These are phyloP conservation scores for Denticeps clupeoides DNA, from an alignment of 2,797 vertebrate species.

Conservation along the genomic window DNA sequence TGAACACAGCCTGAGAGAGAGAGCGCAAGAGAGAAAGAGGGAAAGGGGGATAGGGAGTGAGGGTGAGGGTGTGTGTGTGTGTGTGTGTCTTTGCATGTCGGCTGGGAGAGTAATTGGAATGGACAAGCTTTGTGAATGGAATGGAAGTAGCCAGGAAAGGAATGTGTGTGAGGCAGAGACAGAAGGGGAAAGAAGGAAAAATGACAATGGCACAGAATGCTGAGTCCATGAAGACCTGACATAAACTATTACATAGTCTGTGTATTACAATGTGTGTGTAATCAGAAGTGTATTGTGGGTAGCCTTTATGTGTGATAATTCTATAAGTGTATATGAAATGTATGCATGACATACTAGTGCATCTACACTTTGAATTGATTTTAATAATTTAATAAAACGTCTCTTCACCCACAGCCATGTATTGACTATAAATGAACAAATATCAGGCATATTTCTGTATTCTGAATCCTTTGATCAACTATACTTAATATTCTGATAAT, in stretches of 20 bases:
- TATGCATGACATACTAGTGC: no score
- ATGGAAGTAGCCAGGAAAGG: slow-evolving; percentile 39
- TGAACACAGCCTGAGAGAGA: slow-evolving; percentile 19
- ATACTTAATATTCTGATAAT: no score
- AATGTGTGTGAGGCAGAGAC: slow-evolving; percentile 55
- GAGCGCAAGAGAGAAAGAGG: slow-evolving; percentile 2
- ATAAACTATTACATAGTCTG: no score
- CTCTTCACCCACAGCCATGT: no score
- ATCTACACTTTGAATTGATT: no score
- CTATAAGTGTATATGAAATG: no score
- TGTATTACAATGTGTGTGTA: neutral
- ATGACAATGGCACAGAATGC: slow-evolving; percentile 19
- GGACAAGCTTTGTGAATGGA: slow-evolving; percentile 58
- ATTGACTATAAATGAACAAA: no score
- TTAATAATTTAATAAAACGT: no score
- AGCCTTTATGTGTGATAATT: no score
- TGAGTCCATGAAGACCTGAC: slow-evolving; percentile 18
- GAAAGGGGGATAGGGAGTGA: slow-evolving; percentile 15
- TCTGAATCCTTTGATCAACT: no score
- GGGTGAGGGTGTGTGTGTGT: slow-evolving; percentile 12
- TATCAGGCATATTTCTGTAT: no score
- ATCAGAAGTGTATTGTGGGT: neutral
- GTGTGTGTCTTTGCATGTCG: slow-evolving; percentile 1
- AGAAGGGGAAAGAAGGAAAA: slow-evolving; percentile 12
- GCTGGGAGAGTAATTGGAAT: slow-evolving; percentile 48